Base-by-base conservation (phyloP, 2,113 vertebrate species). In the Hydropotes inermis region DNA sequence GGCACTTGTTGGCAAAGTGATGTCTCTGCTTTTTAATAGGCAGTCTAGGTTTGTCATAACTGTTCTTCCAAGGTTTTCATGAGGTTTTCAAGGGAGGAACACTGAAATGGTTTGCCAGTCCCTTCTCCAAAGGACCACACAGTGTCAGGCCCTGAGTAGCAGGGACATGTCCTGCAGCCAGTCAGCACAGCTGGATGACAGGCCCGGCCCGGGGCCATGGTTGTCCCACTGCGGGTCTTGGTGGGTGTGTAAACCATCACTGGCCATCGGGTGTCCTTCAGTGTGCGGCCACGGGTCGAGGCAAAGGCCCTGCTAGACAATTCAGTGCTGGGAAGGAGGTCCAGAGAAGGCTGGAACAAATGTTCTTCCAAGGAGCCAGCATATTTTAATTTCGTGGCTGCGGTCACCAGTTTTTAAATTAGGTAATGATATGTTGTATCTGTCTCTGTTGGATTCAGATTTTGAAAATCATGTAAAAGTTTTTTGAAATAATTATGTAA, bases 221-320 rank as follows among this genome's bases (percentile, higher is more conserved):
- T 74, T 39, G 19, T 74, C n/a, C n/a, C 67, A 23, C 9, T 39
- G 3, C 10, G 12, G 67, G 67, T 70, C 67, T 39, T 70, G n/a
- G 67, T 70, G 67, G 3, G 39, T 0, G 19, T 70, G 19, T 70
- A 23, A 70, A 39, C 67, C 19, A 70, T 70, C n/a, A 0, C 9
- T 39, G n/a, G 67, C 67, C 19, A 0, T 23, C 5, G 0, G n/a
- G 67, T 21, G n/a, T 70, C n/a, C 0, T n/a, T 70, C 67, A 39
- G n/a, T 39, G 10, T 23, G 10, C 23, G 19, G 19, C 21, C 19
- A 39, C 36, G 2, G 11, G n/a, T 6, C 21, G n/a, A 70, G 67
- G 19, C 17, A 70, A 21, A 70, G n/a, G 21, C 67, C n/a, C 10
- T 70, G 67, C 67, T 70, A 23, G n/a, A 12, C 47, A 50, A 50